Evolutionary conservation across 2,888 invertebrate species (phyloP).

Genomic region (Cybosia mesomella): DNA sequence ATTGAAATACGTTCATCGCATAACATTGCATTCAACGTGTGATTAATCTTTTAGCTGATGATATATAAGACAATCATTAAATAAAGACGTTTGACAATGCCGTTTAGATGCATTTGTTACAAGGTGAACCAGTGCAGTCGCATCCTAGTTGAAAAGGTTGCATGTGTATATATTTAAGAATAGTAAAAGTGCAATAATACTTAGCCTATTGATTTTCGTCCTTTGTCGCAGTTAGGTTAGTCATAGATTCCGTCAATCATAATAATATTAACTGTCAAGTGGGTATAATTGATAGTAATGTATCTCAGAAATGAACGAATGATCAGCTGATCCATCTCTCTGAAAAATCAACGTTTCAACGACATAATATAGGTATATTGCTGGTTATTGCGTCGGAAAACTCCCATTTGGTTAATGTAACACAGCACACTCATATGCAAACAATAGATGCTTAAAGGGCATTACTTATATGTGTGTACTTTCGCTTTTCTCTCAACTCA

Average conservation of each 20-base stretch:
- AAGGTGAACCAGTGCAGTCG: conserved; percentile 25
- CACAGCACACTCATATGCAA: too few relatives aligned
- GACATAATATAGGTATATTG: too few relatives aligned
- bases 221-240: not conserved
- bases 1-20: not conserved
- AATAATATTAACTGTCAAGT: not conserved
- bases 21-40: too few relatives aligned
- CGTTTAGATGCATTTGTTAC: conserved; percentile 9
- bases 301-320: too few relatives aligned
- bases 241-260: not conserved
- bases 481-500: not conserved
- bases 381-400: too few relatives aligned
- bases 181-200: conserved; percentile 22
- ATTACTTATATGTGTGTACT: too few relatives aligned
- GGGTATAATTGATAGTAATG: too few relatives aligned
- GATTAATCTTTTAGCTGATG: not conserved
- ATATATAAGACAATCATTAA: not conserved
- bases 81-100: not conserved
- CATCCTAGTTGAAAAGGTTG: conserved; percentile 12
- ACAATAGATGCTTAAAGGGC: not conserved
- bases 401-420: too few relatives aligned
- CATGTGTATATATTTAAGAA: conserved; percentile 4
- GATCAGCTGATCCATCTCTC: too few relatives aligned
- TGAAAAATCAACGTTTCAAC: too few relatives aligned
- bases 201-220: too few relatives aligned